phyloP scores from a whole-genome alignment of 2,888 invertebrate species.

The Drosophila barbarae region DNA sequence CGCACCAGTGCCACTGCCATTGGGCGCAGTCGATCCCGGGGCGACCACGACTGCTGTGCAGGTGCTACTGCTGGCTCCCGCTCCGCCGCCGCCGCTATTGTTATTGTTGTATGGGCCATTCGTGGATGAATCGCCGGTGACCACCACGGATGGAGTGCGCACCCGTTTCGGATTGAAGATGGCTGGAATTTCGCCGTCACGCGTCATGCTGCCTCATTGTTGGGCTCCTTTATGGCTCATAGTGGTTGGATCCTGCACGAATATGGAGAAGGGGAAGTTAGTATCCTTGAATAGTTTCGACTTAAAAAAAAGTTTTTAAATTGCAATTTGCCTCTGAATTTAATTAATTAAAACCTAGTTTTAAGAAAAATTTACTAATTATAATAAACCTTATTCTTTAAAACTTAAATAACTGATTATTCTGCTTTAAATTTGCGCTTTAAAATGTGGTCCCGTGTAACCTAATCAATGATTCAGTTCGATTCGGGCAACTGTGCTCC shows the following conservation, averaged over 20 bases:
- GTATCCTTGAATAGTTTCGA: too few relatives aligned
- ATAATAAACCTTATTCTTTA: neutral
- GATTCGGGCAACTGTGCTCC: slow-evolving; percentile 23
- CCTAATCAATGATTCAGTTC: slow-evolving; percentile 31
- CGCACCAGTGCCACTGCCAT: slow-evolving; percentile 31
- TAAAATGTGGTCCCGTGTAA: neutral
- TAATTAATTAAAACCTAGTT: neutral
- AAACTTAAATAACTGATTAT: too few relatives aligned
- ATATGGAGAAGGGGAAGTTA: neutral
- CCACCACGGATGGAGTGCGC: slow-evolving; percentile 85
- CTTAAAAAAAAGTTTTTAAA: neutral
- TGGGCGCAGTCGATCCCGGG: slow-evolving; percentile 38
- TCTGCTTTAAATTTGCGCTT: neutral
- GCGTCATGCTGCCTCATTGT: slow-evolving; percentile 81
- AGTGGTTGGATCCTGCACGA: slow-evolving; percentile 26
- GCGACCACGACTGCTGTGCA: slow-evolving; percentile 78
- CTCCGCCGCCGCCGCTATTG: slow-evolving; percentile 45
- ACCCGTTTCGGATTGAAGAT: slow-evolving; percentile 89
- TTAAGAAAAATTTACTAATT: neutral
- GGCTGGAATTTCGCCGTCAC: slow-evolving; percentile 88
- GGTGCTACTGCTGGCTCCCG: slow-evolving; percentile 30
- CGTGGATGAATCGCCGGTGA: slow-evolving; percentile 83
- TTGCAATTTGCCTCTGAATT: neutral
- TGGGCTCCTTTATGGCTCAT: slow-evolving; percentile 31
- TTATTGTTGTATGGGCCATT: slow-evolving; percentile 79